Percentiles rank a stretch among this genome's conserved stretches.
These are phyloP conservation scores for Ceratoteleas bidentatus DNA, from an alignment of 1,140 invertebrate species.

Conservation along the genomic window DNA sequence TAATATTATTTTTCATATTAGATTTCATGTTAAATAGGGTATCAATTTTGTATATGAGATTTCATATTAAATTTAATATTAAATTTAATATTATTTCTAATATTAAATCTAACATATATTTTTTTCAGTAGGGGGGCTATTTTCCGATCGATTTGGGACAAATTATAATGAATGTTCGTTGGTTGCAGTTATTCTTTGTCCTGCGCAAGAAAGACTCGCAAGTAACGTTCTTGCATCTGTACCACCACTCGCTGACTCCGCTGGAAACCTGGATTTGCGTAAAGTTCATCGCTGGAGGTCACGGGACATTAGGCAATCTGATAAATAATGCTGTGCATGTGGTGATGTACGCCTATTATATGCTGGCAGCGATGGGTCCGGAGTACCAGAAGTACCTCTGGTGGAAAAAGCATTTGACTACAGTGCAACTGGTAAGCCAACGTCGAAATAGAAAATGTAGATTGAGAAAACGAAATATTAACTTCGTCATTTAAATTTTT, in stretches of 20 bases:
- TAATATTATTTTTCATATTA: too few species aligned
- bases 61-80: too few species aligned
- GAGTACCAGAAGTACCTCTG: constrained; percentile 95
- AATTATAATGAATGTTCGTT: too few species aligned
- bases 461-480: too few species aligned
- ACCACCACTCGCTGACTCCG: constrained; percentile 97
- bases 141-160: too few species aligned
- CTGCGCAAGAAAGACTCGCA: constrained; percentile 96
- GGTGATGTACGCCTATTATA: constrained; percentile 97
- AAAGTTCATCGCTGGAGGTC: constrained; percentile 96
- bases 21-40: too few species aligned
- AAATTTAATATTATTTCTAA: too few species aligned
- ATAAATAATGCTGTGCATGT: constrained; percentile 97
- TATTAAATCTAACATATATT: too few species aligned
- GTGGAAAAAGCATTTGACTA: constrained; percentile 98
- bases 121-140: too few species aligned
- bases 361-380: constrained; percentile 94
- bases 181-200: constrained; percentile 92
- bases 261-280: constrained; percentile 97
- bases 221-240: constrained; percentile 95
- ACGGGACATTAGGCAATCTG: constrained; percentile 94
- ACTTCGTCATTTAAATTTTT: too few species aligned
- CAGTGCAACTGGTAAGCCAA: constrained; percentile 91
- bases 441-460: too few species aligned
- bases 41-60: too few species aligned